phyloP scores from a whole-genome alignment of 2,888 invertebrate genomes.

The Parnassius orleans region DNA sequence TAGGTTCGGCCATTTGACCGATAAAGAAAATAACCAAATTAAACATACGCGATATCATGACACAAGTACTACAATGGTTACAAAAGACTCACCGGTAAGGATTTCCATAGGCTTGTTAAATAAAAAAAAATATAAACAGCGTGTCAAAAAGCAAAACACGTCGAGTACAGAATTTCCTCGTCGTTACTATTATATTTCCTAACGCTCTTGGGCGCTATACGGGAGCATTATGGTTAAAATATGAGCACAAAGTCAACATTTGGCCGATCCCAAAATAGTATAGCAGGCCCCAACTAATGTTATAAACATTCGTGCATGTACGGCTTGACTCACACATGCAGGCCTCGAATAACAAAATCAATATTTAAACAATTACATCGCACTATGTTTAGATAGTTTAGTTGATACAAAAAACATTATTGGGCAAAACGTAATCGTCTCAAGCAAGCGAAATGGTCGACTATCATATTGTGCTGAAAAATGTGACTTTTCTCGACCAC shows the following conservation, averaged over 20 bases:
- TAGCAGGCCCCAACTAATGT: conserved; percentile 74
- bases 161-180: conserved; percentile 27
- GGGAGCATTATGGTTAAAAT: conserved; percentile 51
- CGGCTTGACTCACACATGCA: conserved; percentile 57
- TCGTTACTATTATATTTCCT: conserved; percentile 35
- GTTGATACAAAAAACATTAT: conserved; percentile 30
- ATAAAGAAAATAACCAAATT: conserved; percentile 42
- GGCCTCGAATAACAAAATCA: conserved; percentile 61
- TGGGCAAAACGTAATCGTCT: conserved; percentile 30
- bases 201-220: conserved; percentile 37
- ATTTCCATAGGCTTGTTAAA: conserved; percentile 24
- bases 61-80: conserved; percentile 23
- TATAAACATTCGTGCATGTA: conserved; percentile 66
- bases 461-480: conserved; percentile 61
- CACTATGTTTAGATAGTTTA: conserved; percentile 42
- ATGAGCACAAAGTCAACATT: conserved; percentile 66
- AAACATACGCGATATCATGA: conserved; percentile 10
- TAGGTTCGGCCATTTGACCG: conserved; percentile 53
- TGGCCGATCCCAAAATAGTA: conserved; percentile 76
- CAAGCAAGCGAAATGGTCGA: conserved; percentile 56
- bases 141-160: conserved; percentile 29
- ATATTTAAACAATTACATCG: conserved; percentile 63
- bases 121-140: conserved; percentile 30
- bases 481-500: conserved; percentile 66
- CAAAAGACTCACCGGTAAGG: conserved; percentile 16